These are phyloP conservation scores for Drosophila greeni DNA, from an alignment of 2,888 invertebrate species.

Conservation along the genomic window DNA sequence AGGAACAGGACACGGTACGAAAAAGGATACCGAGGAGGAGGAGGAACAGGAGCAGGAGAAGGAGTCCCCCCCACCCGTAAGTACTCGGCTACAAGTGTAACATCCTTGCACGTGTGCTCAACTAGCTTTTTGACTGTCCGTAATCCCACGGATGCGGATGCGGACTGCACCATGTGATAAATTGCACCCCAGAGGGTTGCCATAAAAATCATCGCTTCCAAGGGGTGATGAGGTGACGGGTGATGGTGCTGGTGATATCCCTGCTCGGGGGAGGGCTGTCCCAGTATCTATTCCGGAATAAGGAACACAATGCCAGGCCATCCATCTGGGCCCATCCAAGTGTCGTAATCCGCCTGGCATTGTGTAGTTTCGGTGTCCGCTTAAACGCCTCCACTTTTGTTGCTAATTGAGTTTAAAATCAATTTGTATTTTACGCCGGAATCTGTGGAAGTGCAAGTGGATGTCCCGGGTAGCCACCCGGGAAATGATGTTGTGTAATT, in stretches of 20 bases:
- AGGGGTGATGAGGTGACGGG: slow-evolving; percentile 20
- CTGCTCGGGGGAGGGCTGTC: background rate
- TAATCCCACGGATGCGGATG: slow-evolving; percentile 65
- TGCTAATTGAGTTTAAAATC: slow-evolving; percentile 79
- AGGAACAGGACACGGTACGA: slow-evolving; percentile 6
- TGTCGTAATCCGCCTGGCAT: slow-evolving; percentile 30
- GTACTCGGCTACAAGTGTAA: slow-evolving; percentile 39
- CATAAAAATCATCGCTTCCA: slow-evolving; percentile 68
- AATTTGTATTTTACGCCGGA: slow-evolving; percentile 73
- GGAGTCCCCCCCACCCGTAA: slow-evolving; percentile 10
- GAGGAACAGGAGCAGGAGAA: background rate
- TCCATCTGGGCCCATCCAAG: slow-evolving; percentile 26
- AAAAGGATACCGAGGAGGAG: background rate
- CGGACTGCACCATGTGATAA: slow-evolving; percentile 74
- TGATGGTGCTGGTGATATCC: background rate
- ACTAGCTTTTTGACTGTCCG: slow-evolving; percentile 76
- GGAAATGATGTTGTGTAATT: slow-evolving; percentile 73
- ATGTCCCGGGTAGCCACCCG: background rate
- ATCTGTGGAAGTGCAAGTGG: slow-evolving; percentile 16
- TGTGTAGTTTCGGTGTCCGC: slow-evolving; percentile 31
- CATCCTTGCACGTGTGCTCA: slow-evolving; percentile 53
- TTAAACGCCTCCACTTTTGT: slow-evolving; percentile 52
- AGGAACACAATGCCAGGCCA: background rate
- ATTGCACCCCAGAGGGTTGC: slow-evolving; percentile 78
- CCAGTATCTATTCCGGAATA: slow-evolving; percentile 1